phyloP scores from a whole-genome alignment of 2,888 invertebrate species.

The Plutella xylostella region DNA sequence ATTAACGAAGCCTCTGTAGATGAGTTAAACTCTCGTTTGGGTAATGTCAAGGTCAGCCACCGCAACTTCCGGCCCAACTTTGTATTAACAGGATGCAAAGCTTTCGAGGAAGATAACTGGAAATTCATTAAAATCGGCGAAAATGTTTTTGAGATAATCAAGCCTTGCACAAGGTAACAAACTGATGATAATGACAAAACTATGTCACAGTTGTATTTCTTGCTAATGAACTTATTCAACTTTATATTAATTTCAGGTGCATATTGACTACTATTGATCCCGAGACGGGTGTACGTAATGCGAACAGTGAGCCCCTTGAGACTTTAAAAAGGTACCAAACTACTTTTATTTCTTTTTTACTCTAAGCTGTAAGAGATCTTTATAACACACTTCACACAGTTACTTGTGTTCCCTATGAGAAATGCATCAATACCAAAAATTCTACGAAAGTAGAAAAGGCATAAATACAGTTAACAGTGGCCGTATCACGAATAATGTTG shows the following conservation, averaged over 20 bases:
- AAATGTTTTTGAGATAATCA: conserved; percentile 72
- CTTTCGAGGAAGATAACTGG: conserved; percentile 79
- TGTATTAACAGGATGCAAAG: conserved; percentile 66
- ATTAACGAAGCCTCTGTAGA: conserved; percentile 75
- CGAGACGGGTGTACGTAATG: conserved; percentile 71
- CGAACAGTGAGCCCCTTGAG: conserved; percentile 72
- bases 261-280: conserved; percentile 78
- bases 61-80: conserved; percentile 79
- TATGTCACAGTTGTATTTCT: too few relatives aligned
- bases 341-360: too few relatives aligned
- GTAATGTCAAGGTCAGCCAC: conserved; percentile 48
- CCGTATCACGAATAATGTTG: too few relatives aligned
- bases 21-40: conserved; percentile 73
- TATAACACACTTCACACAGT: too few relatives aligned
- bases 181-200: too few relatives aligned
- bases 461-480: too few relatives aligned
- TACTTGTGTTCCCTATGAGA: too few relatives aligned
- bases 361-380: too few relatives aligned
- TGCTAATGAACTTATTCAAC: too few relatives aligned
- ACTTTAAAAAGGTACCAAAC: conserved; percentile 72
- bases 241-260: conserved; percentile 69
- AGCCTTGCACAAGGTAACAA: conserved; percentile 72
- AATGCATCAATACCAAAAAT: too few relatives aligned
- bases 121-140: conserved; percentile 77
- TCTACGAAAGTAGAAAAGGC: too few relatives aligned